Conservation (phyloP, 1,140 invertebrate genomes). For the Archivesica marissinica region DNA sequence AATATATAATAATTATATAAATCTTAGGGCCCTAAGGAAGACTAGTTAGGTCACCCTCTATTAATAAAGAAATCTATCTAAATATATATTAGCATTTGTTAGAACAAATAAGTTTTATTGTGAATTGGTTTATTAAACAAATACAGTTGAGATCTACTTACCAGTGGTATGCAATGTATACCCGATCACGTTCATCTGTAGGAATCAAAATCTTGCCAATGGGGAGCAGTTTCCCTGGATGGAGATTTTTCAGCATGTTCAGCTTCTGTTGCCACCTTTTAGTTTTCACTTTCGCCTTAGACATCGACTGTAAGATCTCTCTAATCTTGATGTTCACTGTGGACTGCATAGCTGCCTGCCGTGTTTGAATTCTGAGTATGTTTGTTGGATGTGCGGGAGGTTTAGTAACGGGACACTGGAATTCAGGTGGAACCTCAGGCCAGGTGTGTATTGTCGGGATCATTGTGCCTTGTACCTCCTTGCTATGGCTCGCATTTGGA, state of each 20-base stretch:
- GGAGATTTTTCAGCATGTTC: not conserved
- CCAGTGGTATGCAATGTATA: constrained; percentile 21
- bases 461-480: not conserved
- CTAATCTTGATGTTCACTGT: not conserved
- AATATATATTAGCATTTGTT: no score
- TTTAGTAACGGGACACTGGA: not conserved
- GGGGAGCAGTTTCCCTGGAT: not conserved
- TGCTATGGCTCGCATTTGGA: not conserved
- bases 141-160: not conserved
- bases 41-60: no score
- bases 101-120: no score
- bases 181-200: constrained; percentile 2
- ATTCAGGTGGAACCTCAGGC: not conserved
- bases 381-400: not conserved
- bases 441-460: not conserved
- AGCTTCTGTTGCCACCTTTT: constrained; percentile 31
- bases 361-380: constrained; percentile 18
- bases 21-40: no score
- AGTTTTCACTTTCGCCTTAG: constrained; percentile 37
- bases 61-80: no score
- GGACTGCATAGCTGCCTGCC: constrained; percentile 24
- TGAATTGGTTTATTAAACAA: no score
- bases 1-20: no score
- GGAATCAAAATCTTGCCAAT: constrained; percentile 41
- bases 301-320: constrained; percentile 13